These are phyloP conservation scores for Diadumene lineata DNA, from an alignment of 92 coral and sea anemone genomes.

Conservation along the genomic window DNA sequence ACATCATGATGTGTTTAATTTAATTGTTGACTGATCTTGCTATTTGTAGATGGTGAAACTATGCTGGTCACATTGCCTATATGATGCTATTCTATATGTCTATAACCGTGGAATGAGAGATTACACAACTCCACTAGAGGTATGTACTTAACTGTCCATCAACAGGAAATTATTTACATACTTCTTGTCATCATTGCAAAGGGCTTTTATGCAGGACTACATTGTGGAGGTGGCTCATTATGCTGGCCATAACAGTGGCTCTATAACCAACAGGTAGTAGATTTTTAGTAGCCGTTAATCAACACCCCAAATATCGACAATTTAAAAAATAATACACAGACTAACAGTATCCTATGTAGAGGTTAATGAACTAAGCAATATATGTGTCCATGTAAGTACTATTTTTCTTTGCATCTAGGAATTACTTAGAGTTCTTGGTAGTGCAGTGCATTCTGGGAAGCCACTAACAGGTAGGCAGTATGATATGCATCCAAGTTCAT, in stretches of 20 bases:
- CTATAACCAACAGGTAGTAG: no score
- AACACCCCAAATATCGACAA: no score
- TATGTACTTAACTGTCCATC: constrained; percentile 12
- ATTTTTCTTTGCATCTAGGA: constrained; percentile 58
- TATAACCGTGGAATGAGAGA: constrained; percentile 97
- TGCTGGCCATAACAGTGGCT: no score
- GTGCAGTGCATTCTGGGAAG: constrained; percentile 63
- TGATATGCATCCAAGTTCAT: not conserved
- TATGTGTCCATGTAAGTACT: constrained; percentile 53
- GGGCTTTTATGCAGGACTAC: no score
- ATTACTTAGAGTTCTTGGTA: constrained; percentile 68
- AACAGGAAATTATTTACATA: no score
- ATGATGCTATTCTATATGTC: constrained; percentile 95
- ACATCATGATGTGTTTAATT: no score
- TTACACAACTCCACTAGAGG: constrained; percentile 94
- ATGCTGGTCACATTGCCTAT: constrained; percentile 94
- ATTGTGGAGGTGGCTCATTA: no score
- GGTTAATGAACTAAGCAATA: not conserved
- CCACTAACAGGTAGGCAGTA: constrained; percentile 64
- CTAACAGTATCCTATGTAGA: no score
- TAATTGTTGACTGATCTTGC: not conserved
- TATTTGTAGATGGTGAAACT: constrained; percentile 82
- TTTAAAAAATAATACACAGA: no score
- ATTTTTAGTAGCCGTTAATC: no score
- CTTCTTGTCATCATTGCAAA: no score